Evolutionary conservation across 1,140 invertebrate species (phyloP), one percentile per base, ranked within the genome.

Genomic region (Pentalonia nigronervosa): DNA sequence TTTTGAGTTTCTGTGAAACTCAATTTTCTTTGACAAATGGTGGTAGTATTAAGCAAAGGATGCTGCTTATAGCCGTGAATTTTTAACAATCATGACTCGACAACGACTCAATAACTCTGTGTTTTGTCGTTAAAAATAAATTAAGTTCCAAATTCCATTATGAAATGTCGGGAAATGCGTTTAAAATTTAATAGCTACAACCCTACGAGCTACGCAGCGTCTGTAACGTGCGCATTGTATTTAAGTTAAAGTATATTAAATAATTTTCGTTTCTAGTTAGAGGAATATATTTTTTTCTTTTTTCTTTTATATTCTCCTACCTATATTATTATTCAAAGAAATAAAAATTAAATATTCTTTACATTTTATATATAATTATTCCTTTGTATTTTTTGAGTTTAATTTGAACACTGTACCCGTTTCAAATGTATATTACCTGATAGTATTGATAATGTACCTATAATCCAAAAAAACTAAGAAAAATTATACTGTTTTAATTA

Each of bases 61-160:
- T 67, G 56, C 56, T 56, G 53, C 50, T 90, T 25, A 50, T 90
- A 60, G 41, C 14, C 47, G 89, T 67, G 56, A 56, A 67, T 90
- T 90, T 90, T 90, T 67, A 67, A 90, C 53, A 60, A 67, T 67
- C 36, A 45, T 25, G 48, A 89, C 34, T 89, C 88, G 88, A 89
- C 88, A 89, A 89, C 88, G 88, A 89, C 34, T 89, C 50, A 56
- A 90, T 90, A 67, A 60, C 56, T 90, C 36, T 41, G 36, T 90
- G 89, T 47, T 90, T 60, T 14, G 56, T 90, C 89, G 89, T 90
- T 90, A 67, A 90, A 90, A 90, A 90, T 90, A 67, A 90, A 90
- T 90, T 90, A 67, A 56, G 36, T 90, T 90, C 56, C 56, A 45
- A 90, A 90, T 90, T 90, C 89, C 89, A 90, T 90, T 90, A 90